Evolutionary conservation across 2,797 vertebrate genomes (phyloP), one percentile per base, ranked within the genome.

Genomic region (Naso thynnoides): DNA sequence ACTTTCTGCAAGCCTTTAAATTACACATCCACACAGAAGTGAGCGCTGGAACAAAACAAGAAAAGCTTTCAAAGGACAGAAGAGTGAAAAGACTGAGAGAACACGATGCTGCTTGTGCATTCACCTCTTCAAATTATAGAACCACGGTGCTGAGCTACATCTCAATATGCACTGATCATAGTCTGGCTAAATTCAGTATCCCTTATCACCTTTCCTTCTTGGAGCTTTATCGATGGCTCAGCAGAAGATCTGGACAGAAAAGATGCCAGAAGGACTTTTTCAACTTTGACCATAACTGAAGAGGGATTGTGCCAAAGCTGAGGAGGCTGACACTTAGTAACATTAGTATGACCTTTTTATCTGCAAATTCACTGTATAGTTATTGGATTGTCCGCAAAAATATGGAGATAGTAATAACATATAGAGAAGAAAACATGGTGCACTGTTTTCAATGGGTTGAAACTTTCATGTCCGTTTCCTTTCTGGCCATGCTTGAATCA

Each of bases 1-100:
- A 73, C 54, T 59, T 84, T 41, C 79, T 63, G 45, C 19, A 61
- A 39, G 42, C 56, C 66, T 78, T 74, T 53, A 44, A 49, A 56
- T 27, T 10, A 64, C 27, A 64, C 21, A 78, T 48, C 21, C 39
- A 62, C 29, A 42, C 47, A 47, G 36, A 18, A 16, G 15, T 4
- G 47, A 79, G 33, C 13, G 44, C 21, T 45, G 1, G 5, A 62
- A 58, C 49, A 48, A 52, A 62, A 57, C 38, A 48, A 55, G n/a
- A 31, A 21, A 60, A 58, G 19, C 19, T 18, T 26, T 14, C 16
- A 65, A 41, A 38, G 24, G 26, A 36, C 24, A 61, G 6, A 42
- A 36, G 26, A 31, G 16, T 6, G 23, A 31, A 33, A 2, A 57
- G 23, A 33, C 6, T 19, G 4, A 49, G 47, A 45, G 6, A 63